Evolutionary conservation across 2,797 vertebrate species (phyloP).

Genomic region (Gymnoscopelus braueri): DNA sequence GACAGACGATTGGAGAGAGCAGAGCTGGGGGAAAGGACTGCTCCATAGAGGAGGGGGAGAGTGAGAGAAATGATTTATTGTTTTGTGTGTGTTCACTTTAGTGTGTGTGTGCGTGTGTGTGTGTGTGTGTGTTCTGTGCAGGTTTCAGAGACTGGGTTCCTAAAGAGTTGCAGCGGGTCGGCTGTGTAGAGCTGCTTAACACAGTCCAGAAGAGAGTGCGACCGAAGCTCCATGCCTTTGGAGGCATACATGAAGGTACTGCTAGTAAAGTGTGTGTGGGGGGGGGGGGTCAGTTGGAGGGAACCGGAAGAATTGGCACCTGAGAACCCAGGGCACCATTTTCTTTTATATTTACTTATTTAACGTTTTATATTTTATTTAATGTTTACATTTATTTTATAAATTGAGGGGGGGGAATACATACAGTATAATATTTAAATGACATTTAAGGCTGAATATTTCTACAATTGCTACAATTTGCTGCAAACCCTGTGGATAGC

Average conservation of each 20-base stretch:
- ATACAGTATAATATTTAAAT: too few species aligned
- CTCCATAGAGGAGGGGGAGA: background rate
- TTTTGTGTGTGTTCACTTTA: background rate
- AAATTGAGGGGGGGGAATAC: too few species aligned
- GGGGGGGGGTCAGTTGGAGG: too few species aligned
- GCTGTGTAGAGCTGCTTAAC: conserved; percentile 97
- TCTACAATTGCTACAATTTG: too few species aligned
- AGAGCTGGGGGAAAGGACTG: background rate
- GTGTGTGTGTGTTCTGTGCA: conserved; percentile 56
- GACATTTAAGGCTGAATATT: too few species aligned
- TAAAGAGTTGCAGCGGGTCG: conserved; percentile 95
- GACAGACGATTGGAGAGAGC: conserved; percentile 55
- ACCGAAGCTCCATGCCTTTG: conserved; percentile 95
- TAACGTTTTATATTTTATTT: too few species aligned
- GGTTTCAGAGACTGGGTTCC: conserved; percentile 98
- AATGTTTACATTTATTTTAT: too few species aligned
- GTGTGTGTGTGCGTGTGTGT: conserved; percentile 3
- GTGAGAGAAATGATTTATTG: background rate
- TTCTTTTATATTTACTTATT: too few species aligned
- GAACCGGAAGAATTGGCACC: too few species aligned
- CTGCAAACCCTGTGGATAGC: too few species aligned
- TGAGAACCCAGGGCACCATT: too few species aligned
- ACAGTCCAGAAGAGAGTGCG: conserved; percentile 95
- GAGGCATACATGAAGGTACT: conserved; percentile 96
- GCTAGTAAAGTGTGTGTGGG: background rate